These are phyloP conservation scores for Lepetodrilus schrolli DNA, from an alignment of 2,888 invertebrate species.

Conservation along the genomic window DNA sequence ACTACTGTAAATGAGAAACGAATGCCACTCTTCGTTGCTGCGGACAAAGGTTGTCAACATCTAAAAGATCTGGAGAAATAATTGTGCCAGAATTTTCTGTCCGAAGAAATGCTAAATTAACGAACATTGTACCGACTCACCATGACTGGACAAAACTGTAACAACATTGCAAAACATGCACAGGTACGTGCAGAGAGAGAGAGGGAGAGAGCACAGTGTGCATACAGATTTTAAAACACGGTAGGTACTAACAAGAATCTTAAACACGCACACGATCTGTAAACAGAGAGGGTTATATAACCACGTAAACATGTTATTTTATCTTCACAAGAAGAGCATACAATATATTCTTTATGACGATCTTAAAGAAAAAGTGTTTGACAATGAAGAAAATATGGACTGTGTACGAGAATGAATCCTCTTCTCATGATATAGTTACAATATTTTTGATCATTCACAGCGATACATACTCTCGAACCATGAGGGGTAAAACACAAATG, in stretches of 20 bases:
- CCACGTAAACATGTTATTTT: neutral
- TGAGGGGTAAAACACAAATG: neutral
- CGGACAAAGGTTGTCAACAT: slow-evolving; percentile 1
- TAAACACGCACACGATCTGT: neutral
- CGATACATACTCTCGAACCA: slow-evolving; percentile 16
- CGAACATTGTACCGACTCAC: neutral
- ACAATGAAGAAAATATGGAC: too few species aligned
- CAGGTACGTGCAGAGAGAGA: neutral
- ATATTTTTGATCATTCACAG: neutral
- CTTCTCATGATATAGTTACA: too few species aligned
- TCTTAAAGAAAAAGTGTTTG: too few species aligned
- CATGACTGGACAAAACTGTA: slow-evolving; percentile 6
- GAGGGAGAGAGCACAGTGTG: neutral
- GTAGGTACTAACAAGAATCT: slow-evolving; percentile 1
- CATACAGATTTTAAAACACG: slow-evolving; percentile 1
- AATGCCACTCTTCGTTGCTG: slow-evolving; percentile 12
- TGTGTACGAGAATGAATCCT: too few species aligned
- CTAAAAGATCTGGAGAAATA: slow-evolving; percentile 1
- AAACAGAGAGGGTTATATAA: slow-evolving; percentile 12
- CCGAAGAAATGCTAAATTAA: slow-evolving; percentile 1
- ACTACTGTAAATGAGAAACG: neutral
- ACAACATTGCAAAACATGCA: slow-evolving; percentile 16
- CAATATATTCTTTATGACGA: too few species aligned
- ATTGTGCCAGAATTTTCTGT: neutral
- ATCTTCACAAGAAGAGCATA: too few species aligned